A percentile compares a stretch with the other conserved stretches of the same genome.
These are phyloP conservation scores for Larimichthys crocea DNA, from an alignment of 2,113 vertebrate species.

Conservation along the genomic window DNA sequence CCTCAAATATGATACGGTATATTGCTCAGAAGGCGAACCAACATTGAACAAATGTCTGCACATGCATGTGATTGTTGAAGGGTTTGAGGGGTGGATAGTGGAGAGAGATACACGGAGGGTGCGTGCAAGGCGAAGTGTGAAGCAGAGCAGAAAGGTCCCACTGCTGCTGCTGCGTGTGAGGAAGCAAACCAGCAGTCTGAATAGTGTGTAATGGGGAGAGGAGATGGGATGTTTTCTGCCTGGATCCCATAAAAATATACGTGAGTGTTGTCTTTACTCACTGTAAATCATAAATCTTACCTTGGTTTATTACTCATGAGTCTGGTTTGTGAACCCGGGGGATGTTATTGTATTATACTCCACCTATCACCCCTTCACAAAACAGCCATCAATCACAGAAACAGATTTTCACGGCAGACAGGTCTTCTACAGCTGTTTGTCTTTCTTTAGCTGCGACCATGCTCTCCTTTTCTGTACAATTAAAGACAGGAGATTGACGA, in stretches of 20 bases:
- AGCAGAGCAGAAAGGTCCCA: conserved; percentile 62
- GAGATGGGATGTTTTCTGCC: conserved; percentile 24
- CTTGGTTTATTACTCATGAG: neutral
- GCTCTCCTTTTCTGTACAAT: conserved; percentile 39
- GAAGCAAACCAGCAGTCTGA: conserved; percentile 47
- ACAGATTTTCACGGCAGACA: neutral
- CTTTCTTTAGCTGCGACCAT: neutral
- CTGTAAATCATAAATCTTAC: conserved; percentile 3
- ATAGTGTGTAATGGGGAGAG: conserved; percentile 32
- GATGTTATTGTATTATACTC: neutral
- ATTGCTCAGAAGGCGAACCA: conserved; percentile 8
- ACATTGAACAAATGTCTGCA: neutral
- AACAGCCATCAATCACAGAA: conserved; percentile 28
- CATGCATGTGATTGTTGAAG: neutral
- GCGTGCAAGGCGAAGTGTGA: conserved; percentile 32
- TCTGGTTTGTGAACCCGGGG: neutral
- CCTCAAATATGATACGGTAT: neutral
- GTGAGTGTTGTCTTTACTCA: neutral
- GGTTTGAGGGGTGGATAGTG: neutral
- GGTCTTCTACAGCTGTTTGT: conserved; percentile 11
- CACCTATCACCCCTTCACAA: neutral
- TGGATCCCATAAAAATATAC: conserved; percentile 5
- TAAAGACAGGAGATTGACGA: conserved; percentile 59
- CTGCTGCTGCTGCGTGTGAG: conserved; percentile 35
- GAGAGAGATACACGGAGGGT: conserved; percentile 22